These are phyloP conservation scores for Hiodon tergisus DNA, from an alignment of 2,113 vertebrate genomes.

Conservation along the genomic window DNA sequence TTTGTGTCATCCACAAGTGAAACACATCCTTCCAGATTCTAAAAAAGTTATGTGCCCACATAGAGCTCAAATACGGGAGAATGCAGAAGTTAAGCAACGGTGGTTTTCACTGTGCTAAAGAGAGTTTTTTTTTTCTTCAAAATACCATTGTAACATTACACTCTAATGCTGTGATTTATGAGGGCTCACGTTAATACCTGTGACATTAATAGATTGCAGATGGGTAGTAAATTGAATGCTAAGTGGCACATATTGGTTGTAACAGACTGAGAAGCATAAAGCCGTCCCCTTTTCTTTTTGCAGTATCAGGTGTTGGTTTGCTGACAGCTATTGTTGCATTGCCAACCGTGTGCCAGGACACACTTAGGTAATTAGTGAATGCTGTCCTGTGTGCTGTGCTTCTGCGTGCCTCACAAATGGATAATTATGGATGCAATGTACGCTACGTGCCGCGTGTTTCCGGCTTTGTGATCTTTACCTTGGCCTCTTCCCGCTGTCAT, in stretches of 20 bases:
- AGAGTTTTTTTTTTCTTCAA: conserved; percentile 38
- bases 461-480: too few species aligned
- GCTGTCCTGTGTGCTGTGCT: neutral
- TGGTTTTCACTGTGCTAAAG: conserved; percentile 35
- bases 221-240: conserved; percentile 49
- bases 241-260: conserved; percentile 56
- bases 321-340: conserved; percentile 34
- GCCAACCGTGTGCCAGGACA: neutral
- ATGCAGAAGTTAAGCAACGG: conserved; percentile 22
- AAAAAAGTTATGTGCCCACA: neutral
- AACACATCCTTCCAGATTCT: neutral
- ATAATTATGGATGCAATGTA: neutral
- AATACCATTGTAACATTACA: conserved; percentile 40
- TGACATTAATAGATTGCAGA: conserved; percentile 49
- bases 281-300: conserved; percentile 43
- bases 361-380: neutral
- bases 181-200: conserved; percentile 39
- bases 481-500: too few species aligned
- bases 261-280: conserved; percentile 52
- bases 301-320: conserved; percentile 48
- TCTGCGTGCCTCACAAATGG: neutral
- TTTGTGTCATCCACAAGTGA: conserved; percentile 2
- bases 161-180: conserved; percentile 47
- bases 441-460: too few species aligned
- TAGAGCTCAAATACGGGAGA: neutral